These are phyloP conservation scores for Drosophila limbata DNA, from an alignment of 2,888 invertebrate genomes.

Conservation along the genomic window DNA sequence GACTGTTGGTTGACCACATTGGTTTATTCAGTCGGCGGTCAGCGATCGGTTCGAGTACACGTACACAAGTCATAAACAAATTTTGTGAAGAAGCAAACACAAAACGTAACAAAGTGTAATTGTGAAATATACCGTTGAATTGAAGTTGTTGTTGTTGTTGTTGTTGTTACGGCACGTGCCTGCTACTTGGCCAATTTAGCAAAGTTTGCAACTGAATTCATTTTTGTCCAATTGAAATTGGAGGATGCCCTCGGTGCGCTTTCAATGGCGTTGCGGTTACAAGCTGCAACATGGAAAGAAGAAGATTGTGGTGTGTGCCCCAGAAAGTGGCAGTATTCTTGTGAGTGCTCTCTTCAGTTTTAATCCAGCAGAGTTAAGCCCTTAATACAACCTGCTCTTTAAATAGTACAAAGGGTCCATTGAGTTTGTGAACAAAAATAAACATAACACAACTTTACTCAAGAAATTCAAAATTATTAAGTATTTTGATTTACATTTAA, in stretches of 20 bases:
- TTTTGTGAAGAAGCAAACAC: conserved; percentile 35
- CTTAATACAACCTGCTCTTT: neutral
- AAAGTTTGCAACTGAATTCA: conserved; percentile 4
- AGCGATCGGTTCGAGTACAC: conserved; percentile 72
- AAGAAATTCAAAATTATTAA: too few relatives aligned
- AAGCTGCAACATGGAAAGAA: conserved; percentile 64
- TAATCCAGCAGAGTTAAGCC: conserved; percentile 1
- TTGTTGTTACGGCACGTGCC: conserved; percentile 17
- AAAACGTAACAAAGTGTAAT: conserved; percentile 10
- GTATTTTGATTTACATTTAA: too few relatives aligned
- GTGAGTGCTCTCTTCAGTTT: neutral
- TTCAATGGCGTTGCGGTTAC: conserved; percentile 75
- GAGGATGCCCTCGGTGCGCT: conserved; percentile 82
- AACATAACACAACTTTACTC: too few relatives aligned
- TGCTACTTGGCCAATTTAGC: conserved; percentile 5
- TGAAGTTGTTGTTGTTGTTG: conserved; percentile 41
- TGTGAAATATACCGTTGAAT: conserved; percentile 12
- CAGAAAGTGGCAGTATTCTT: neutral
- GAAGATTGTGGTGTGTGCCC: conserved; percentile 59
- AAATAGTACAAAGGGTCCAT: neutral
- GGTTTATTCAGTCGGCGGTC: conserved; percentile 71
- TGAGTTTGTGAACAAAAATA: neutral
- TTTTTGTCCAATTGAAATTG: conserved; percentile 1
- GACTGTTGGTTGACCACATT: conserved; percentile 21
- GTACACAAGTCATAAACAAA: conserved; percentile 65